Evolutionary conservation across 2,888 invertebrate genomes (phyloP), one percentile per base, ranked within the genome.

Genomic region (Mesoligia furuncula): DNA sequence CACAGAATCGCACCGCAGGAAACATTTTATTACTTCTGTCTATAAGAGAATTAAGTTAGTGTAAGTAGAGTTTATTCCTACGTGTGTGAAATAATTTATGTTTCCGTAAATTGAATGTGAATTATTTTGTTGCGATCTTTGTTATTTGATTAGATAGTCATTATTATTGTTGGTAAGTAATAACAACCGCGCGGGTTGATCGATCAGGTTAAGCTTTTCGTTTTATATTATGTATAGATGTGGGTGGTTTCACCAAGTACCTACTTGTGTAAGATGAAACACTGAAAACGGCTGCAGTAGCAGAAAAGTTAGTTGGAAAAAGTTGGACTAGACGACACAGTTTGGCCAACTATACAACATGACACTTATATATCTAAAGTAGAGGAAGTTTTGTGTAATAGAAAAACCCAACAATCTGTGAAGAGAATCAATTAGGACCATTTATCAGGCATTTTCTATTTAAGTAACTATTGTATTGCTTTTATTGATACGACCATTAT

Each of bases 1-100:
- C n/a, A n/a, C n/a, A n/a, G n/a, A n/a, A n/a, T n/a, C n/a, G n/a
- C n/a, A n/a, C n/a, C n/a, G n/a, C n/a, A 24, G 39, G 71, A 17
- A 57, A 71, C 77, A 77, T 51, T 67, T 77, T 39, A 67, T 62
- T 67, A 71, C 31, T 27, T 24, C 27, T 27, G 31, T 64, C 45
- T 68, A n/a, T 57, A n/a, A 48, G 27, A 31, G 20, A 64, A 75
- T 57, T 59, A n/a, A 66, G 79, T 72, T 64, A 78, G 20, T 42
- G 20, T 64, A 59, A 48, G 48, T 75, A 9, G 27, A 59, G 51
- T 73, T 36, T 66, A 61, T 73, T 73, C 73, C 51, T 36, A 80
- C 66, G 59, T 61, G 80, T 66, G 42, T 36, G 27, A 36, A 54
- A 61, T 61, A 17, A 54, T 64, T n/a, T 54, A 39, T 39, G 31